Evolutionary conservation across 2,888 invertebrate genomes (phyloP), one percentile per base, ranked within the genome.

Genomic region (Eilema depressum): DNA sequence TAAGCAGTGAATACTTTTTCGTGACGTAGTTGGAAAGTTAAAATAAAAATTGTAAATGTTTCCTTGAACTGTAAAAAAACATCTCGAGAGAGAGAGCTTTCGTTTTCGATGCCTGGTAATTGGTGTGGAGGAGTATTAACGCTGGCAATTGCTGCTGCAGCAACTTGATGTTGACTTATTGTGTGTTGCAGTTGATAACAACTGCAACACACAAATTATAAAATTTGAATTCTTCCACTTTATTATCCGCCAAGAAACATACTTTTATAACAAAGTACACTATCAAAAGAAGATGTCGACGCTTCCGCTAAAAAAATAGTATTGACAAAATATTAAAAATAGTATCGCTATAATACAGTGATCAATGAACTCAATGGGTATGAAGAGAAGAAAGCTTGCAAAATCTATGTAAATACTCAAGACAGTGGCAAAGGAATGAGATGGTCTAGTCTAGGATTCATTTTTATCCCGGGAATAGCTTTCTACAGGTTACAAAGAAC

Each of bases 31-130:
- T 64, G 28, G 12, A 53, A 53, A 53, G n/a, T 28, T 28, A 25
- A 14, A 53, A 64, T 30, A 28, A 64, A 64, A 20, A n/a, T 28
- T 4, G n/a, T 30, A 28, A 61, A 61, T 30, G 30, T 30, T 61
- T 61, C 33, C 61, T 61, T 61, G 14, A 61, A 26, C n/a, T 30
- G 61, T 61, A 33, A 61, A 61, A 60, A 33, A 61, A 11, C 8
- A 61, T 30, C 28, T 33, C 20, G 61, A 30, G 61, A 61, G 33
- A 33, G 30, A 61, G 33, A 33, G 30, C 61, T 33, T n/a, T 61
- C 60, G 20, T 61, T 61, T 61, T 61, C 60, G 30, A 30, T 26
- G 14, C 59, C 23, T 59, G n/a, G 25, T 23, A 26, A 59, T 59
- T 53, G n/a, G 5, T 47, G 7, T 47, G 20, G 17, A 7, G 59